A percentile compares a stretch with the other conserved stretches of the same genome.
Conservation (phyloP, 2,888 invertebrate genomes). For the Laspeyria flexula region DNA sequence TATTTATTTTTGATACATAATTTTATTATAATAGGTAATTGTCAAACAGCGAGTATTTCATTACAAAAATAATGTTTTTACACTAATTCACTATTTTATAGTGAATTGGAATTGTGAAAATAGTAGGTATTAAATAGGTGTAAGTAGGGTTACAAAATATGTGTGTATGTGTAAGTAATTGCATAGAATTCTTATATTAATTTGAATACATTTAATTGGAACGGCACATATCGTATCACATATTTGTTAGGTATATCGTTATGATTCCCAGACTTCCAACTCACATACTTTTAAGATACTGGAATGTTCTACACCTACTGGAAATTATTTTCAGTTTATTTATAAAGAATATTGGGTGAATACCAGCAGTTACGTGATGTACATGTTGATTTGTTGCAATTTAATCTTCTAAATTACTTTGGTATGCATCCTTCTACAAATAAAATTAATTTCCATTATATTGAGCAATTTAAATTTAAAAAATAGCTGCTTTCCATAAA, state of each 20-base stretch:
- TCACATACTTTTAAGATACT: conserved; percentile 14
- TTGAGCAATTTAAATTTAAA: conserved; percentile 31
- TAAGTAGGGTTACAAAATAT: not conserved
- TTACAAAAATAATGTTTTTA: conserved; percentile 40
- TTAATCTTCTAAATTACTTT: conserved; percentile 31
- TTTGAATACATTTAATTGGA: conserved; percentile 19
- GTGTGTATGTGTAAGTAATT: conserved; percentile 7
- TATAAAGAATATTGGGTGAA: not conserved
- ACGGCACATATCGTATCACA: conserved; percentile 46
- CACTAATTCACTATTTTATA: conserved; percentile 60
- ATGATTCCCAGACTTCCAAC: conserved; percentile 15
- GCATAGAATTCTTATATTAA: conserved; percentile 21
- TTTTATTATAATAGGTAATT: conserved; percentile 36
- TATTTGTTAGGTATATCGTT: conserved; percentile 25
- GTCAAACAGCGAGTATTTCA: conserved; percentile 64
- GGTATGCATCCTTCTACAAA: conserved; percentile 27
- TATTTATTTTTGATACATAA: conserved; percentile 36
- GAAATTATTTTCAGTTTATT: conserved; percentile 1
- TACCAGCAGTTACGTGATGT: not conserved
- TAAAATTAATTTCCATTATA: conserved; percentile 17
- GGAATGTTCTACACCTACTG: conserved; percentile 25
- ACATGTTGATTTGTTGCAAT: not conserved
- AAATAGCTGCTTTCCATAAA: conserved; percentile 5
- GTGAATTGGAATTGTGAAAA: conserved; percentile 46
- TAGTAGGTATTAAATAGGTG: conserved; percentile 19